Evolutionary conservation across 2,797 vertebrate species (phyloP).

Genomic region (Enteromius trimaculatus): DNA sequence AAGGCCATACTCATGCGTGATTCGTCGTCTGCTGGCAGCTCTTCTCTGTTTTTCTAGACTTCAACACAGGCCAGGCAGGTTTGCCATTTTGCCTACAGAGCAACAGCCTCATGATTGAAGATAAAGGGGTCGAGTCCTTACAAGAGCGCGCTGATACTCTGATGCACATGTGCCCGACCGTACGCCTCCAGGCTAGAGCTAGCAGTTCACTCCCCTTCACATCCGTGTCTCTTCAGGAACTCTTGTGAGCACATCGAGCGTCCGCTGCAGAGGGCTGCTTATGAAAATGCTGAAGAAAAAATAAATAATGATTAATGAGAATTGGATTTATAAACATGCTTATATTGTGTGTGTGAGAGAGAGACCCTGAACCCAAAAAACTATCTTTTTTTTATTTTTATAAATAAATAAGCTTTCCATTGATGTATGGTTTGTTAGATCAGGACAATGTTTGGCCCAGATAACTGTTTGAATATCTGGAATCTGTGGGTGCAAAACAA

Average conservation of each 20-base stretch:
- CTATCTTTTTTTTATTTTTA: too few relatives aligned
- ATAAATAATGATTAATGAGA: not conserved
- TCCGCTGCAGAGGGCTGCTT: slow-evolving; percentile 76
- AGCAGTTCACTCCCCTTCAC: slow-evolving; percentile 50
- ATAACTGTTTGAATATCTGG: too few relatives aligned
- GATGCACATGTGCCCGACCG: slow-evolving; percentile 6
- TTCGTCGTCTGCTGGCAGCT: slow-evolving; percentile 11
- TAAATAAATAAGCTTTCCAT: too few relatives aligned
- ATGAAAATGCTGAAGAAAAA: slow-evolving; percentile 71
- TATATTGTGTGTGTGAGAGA: too few relatives aligned
- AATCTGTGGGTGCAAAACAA: too few relatives aligned
- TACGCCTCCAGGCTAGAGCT: slow-evolving; percentile 4
- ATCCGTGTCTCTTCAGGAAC: slow-evolving; percentile 56
- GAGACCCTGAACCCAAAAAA: too few relatives aligned
- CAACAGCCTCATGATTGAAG: slow-evolving; percentile 25
- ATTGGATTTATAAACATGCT: not conserved
- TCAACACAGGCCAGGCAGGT: slow-evolving; percentile 5
- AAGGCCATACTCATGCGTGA: slow-evolving; percentile 28
- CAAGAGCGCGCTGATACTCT: slow-evolving; percentile 15
- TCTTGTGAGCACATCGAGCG: slow-evolving; percentile 62
- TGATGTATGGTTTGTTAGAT: too few relatives aligned
- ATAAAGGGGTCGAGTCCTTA: slow-evolving; percentile 30
- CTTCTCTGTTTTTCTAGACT: slow-evolving; percentile 3
- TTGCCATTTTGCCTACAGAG: not conserved
- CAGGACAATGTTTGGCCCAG: too few relatives aligned